phyloP scores from a whole-genome alignment of 1,140 invertebrate species.

The Antheraea mylitta region DNA sequence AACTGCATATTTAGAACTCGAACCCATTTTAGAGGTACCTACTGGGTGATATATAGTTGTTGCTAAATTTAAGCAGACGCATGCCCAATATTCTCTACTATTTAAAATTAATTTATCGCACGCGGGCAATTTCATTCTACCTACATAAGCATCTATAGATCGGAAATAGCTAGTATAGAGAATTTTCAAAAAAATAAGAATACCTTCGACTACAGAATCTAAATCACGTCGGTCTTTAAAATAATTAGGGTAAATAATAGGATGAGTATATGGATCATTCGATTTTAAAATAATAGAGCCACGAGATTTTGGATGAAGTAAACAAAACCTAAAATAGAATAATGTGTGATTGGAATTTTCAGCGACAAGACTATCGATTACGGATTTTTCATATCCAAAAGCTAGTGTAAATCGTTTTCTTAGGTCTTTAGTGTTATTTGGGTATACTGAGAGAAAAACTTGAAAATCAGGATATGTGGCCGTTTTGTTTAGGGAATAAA shows the following conservation, averaged over 20 bases:
- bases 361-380: slow-evolving; percentile 51
- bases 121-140: slow-evolving; percentile 52
- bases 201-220: slow-evolving; percentile 81
- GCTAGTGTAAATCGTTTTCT: slow-evolving; percentile 8
- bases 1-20: slow-evolving; percentile 78
- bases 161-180: slow-evolving; percentile 62
- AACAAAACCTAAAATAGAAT: slow-evolving; percentile 48
- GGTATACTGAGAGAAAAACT: slow-evolving; percentile 23
- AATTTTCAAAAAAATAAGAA: slow-evolving; percentile 53
- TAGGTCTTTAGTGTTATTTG: slow-evolving; percentile 19
- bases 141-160: slow-evolving; percentile 49
- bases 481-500: slow-evolving; percentile 29
- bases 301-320: slow-evolving; percentile 69
- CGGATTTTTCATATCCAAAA: slow-evolving; percentile 44
- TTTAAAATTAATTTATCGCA: slow-evolving; percentile 67
- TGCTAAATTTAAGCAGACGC: slow-evolving; percentile 80
- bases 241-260: slow-evolving; percentile 89
- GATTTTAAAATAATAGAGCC: slow-evolving; percentile 58
- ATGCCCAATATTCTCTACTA: slow-evolving; percentile 82
- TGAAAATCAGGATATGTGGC: slow-evolving; percentile 44
- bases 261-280: slow-evolving; percentile 72
- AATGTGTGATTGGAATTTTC: slow-evolving; percentile 52
- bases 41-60: slow-evolving; percentile 84
- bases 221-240: slow-evolving; percentile 85
- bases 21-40: slow-evolving; percentile 89